Evolutionary conservation across 2,888 invertebrate species (phyloP).

Genomic region (Andricus curvator): DNA sequence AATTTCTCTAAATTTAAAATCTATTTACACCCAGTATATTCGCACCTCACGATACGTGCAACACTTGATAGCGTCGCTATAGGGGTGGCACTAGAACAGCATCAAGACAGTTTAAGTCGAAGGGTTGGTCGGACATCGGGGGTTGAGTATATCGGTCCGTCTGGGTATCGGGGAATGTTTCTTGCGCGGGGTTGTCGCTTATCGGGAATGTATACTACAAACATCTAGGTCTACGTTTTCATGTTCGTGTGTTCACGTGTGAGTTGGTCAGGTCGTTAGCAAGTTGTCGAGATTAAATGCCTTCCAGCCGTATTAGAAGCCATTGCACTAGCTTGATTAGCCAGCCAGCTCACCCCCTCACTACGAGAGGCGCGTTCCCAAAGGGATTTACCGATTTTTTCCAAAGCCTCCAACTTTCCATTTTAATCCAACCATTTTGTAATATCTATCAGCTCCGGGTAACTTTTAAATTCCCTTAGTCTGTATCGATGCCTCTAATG

Average conservation of each 20-base stretch:
- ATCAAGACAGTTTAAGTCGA: constrained; percentile 56
- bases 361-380: neutral
- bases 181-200: constrained; percentile 72
- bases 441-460: constrained; percentile 4
- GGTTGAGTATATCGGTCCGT: constrained; percentile 60
- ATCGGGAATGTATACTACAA: constrained; percentile 74
- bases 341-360: constrained; percentile 41
- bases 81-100: constrained; percentile 43
- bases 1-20: neutral
- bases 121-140: constrained; percentile 56
- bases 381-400: constrained; percentile 12
- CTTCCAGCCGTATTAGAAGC: constrained; percentile 75
- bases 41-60: neutral
- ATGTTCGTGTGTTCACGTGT: constrained; percentile 42
- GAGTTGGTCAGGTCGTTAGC: constrained; percentile 78
- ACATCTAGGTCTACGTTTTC: constrained; percentile 37
- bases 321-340: constrained; percentile 73
- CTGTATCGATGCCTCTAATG: constrained; percentile 4
- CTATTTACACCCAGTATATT: constrained; percentile 15
- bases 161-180: constrained; percentile 72
- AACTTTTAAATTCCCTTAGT: constrained; percentile 33
- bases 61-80: neutral
- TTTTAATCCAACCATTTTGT: constrained; percentile 6
- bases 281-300: constrained; percentile 77
- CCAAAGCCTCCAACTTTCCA: constrained; percentile 22